A percentile compares a stretch with the other conserved stretches of the same genome.
Evolutionary conservation across 2,113 vertebrate genomes (phyloP).

Genomic region (Syngnathus scovelli): DNA sequence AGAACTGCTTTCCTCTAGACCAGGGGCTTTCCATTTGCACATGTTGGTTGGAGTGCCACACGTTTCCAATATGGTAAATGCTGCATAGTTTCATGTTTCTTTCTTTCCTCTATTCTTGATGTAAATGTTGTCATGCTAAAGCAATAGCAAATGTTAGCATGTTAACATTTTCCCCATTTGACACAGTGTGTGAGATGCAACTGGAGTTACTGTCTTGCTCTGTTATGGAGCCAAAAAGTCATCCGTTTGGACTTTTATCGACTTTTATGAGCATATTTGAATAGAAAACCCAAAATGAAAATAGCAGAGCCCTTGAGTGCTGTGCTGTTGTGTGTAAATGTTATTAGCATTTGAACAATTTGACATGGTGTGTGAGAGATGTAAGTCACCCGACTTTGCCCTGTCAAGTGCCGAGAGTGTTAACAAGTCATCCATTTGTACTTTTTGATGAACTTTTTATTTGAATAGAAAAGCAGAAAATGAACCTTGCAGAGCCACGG

Average conservation of each 20-base stretch:
- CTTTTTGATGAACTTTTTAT: not conserved
- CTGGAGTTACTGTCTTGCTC: not conserved
- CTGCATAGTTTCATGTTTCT: constrained; percentile 3
- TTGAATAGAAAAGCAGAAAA: not conserved
- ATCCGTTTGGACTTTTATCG: not conserved
- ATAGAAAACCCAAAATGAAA: not conserved
- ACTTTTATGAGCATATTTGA: not conserved
- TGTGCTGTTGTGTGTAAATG: not conserved
- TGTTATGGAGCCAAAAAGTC: not conserved
- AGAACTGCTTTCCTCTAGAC: constrained; percentile 33
- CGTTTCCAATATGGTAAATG: constrained; percentile 52
- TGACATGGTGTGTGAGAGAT: too few species aligned
- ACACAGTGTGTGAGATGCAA: not conserved
- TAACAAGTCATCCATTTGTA: not conserved
- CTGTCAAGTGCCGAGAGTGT: too few species aligned
- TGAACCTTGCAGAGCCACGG: not conserved
- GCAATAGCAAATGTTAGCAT: not conserved
- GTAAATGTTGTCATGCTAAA: too few species aligned
- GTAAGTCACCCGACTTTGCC: too few species aligned
- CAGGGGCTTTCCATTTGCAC: constrained; percentile 39
- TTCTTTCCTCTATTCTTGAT: not conserved
- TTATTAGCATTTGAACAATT: too few species aligned
- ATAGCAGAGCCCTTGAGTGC: not conserved
- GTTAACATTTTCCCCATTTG: not conserved
- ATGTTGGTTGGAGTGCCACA: constrained; percentile 11